These are phyloP conservation scores for Drosophila infuscata DNA, from an alignment of 2,888 invertebrate species.

Conservation along the genomic window DNA sequence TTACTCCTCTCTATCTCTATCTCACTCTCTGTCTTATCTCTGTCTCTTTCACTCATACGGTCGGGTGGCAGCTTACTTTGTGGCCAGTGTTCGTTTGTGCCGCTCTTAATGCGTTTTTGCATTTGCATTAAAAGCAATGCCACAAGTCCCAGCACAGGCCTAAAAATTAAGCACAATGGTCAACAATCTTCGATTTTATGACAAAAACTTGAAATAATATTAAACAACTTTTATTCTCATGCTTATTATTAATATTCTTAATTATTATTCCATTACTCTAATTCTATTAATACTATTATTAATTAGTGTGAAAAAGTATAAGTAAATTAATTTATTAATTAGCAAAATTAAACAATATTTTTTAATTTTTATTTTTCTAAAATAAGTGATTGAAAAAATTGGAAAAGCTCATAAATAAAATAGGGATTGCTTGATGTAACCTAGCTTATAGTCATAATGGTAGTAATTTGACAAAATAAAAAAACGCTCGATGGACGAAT, in stretches of 20 bases:
- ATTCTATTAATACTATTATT: too few species aligned
- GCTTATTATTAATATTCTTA: not conserved
- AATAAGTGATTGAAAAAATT: not conserved
- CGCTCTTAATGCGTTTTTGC: slow-evolving; percentile 72
- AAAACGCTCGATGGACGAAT: not conserved
- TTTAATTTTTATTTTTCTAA: not conserved
- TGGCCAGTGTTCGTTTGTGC: slow-evolving; percentile 61
- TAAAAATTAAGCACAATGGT: slow-evolving; percentile 54
- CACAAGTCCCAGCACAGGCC: slow-evolving; percentile 48
- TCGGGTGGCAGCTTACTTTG: slow-evolving; percentile 65
- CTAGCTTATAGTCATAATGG: not conserved
- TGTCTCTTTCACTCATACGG: not conserved
- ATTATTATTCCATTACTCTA: too few species aligned
- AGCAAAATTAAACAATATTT: too few species aligned
- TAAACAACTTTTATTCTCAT: not conserved
- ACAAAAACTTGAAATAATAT: not conserved
- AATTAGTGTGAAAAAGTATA: not conserved
- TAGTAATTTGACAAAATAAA: too few species aligned
- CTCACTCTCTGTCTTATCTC: not conserved
- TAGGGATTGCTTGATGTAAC: not conserved
- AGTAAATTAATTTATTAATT: not conserved
- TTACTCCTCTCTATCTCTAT: too few species aligned
- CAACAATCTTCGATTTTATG: not conserved
- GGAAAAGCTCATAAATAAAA: not conserved
- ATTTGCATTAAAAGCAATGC: slow-evolving; percentile 75